Conservation (phyloP, 2,113 vertebrate genomes). For the Ammodytes marinus region DNA sequence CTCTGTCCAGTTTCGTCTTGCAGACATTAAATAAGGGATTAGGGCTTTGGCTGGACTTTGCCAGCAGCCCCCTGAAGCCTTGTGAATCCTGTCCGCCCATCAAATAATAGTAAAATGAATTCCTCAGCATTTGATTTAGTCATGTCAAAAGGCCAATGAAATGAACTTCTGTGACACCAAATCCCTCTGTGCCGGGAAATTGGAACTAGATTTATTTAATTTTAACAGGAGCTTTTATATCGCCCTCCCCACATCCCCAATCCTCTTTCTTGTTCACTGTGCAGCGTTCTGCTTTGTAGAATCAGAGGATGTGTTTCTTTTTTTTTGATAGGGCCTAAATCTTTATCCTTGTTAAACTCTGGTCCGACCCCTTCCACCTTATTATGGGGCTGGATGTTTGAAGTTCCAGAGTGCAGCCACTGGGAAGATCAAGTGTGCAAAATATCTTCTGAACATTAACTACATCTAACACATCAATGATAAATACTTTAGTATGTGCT, state of each 20-base stretch:
- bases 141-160: conserved; percentile 81
- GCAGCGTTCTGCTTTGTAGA: conserved; percentile 58
- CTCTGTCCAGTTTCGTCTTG: conserved; percentile 47
- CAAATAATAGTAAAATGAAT: conserved; percentile 77
- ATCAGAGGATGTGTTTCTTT: conserved; percentile 56
- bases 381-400: conserved; percentile 14
- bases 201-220: conserved; percentile 76
- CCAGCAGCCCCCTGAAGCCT: conserved; percentile 49
- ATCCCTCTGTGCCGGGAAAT: conserved; percentile 74
- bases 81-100: conserved; percentile 68
- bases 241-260: conserved; percentile 38
- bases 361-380: conserved; percentile 32
- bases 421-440: conserved; percentile 25
- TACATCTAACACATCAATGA: conserved; percentile 1
- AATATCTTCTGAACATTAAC: conserved; percentile 20
- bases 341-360: conserved; percentile 56
- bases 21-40: conserved; percentile 71
- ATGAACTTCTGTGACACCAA: conserved; percentile 70
- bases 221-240: conserved; percentile 69
- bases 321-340: conserved; percentile 58
- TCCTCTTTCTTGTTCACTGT: conserved; percentile 57
- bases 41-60: conserved; percentile 63
- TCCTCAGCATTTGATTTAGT: conserved; percentile 77
- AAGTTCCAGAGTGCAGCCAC: conserved; percentile 5
- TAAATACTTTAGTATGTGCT: background rate